A percentile compares a stretch with the other conserved stretches of the same genome.
Conservation (phyloP, 2,113 vertebrate species). For the Ailurus styani region DNA sequence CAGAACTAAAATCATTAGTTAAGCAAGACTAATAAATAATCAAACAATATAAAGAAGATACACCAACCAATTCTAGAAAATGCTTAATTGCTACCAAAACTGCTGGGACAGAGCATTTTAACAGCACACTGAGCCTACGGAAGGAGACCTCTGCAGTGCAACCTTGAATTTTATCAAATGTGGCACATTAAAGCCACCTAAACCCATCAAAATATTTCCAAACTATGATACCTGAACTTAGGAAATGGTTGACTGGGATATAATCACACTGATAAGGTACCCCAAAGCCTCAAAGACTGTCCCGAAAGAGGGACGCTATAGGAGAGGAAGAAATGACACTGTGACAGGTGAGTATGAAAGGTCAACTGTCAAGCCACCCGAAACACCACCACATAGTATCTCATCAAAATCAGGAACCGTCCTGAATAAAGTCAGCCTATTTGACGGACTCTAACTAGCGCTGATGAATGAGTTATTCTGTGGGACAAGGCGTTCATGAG, state of each 20-base stretch:
- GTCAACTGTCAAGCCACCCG: neutral
- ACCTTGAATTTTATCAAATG: conserved; percentile 21
- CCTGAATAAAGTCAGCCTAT: neutral
- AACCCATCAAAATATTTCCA: neutral
- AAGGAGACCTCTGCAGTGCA: neutral
- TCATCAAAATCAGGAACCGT: neutral
- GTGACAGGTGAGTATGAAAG: neutral
- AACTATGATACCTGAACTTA: neutral
- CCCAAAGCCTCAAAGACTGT: neutral
- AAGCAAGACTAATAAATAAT: neutral
- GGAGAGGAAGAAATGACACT: neutral
- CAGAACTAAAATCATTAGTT: neutral
- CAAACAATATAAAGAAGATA: neutral
- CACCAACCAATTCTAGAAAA: neutral
- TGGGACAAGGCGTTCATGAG: neutral
- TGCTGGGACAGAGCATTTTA: neutral
- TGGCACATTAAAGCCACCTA: conserved; percentile 16
- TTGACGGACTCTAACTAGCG: neutral
- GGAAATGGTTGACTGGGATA: neutral
- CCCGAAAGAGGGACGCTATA: neutral
- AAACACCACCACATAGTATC: neutral
- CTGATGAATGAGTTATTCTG: neutral
- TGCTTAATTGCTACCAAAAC: neutral
- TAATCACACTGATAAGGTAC: conserved; percentile 81
- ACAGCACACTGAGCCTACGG: neutral